Base-by-base conservation (phyloP, 92 coral and sea anemone genomes). In the Actinernus sp. region DNA sequence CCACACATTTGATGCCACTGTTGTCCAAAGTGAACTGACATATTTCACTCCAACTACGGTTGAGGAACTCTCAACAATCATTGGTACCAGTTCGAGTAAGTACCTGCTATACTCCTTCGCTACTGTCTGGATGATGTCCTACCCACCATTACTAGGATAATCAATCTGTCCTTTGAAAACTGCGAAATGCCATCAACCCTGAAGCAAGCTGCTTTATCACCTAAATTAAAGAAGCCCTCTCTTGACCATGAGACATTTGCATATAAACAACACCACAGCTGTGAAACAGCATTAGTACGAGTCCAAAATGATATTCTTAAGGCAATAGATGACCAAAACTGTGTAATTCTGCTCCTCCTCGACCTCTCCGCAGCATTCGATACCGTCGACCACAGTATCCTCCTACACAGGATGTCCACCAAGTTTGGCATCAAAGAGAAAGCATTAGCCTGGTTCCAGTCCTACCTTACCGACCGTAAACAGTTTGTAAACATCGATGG, bases 261-360 rank as follows among this genome's bases (percentile, higher is more conserved):
- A 30, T 61, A 61, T 37, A 61, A 52, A 61, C 62, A 39, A 39
- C 37, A 27, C 27, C 71, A 61, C 49, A 74, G 72, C 47, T 49
- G 62, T 49, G 81, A 74, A 62, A 47, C 81, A 28, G 81, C 81
- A 36, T 53, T 74, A 33, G 20, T 52, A 23, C 52, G 53, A 49
- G 80, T 73, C 13, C 69, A 73, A 61, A 73, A 73, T 51, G 71
- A 73, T 54, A 60, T 72, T 58, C 38, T 60, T 31, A 20, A 51
- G 26, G 56, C 69, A 27, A 36, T 58, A 27, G 79, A 71, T 49
- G 41, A 71, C 16, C n/a, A 46, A 31, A 25, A 39, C 20, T 71
- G 79, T 26, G 79, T 58, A 37, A 32, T 59, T 17, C 32, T 71
- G 30, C 44, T 52, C 22, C 34, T 67, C 3, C 46, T 71, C 31